Evolutionary conservation across 1,140 invertebrate genomes (phyloP).

Genomic region (Pararge aegeria): DNA sequence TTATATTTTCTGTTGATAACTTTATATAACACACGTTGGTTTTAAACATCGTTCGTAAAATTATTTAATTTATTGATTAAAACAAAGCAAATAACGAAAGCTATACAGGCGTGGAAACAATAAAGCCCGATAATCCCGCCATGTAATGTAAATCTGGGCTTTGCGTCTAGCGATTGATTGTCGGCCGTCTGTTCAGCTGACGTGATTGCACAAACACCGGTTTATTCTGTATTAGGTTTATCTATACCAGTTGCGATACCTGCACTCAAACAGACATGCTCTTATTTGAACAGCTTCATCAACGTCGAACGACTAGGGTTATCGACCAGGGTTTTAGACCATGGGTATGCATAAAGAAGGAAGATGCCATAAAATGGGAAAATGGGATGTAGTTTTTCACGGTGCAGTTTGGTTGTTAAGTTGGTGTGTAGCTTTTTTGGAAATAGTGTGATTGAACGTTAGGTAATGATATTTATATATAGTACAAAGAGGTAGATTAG

Average conservation of each 20-base stretch:
- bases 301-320: not conserved
- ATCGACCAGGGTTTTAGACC: too few species aligned
- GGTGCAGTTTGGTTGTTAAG: too few species aligned
- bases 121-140: not conserved
- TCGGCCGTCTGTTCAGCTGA: constrained; percentile 1
- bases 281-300: not conserved
- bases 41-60: too few species aligned
- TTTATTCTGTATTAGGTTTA: not conserved
- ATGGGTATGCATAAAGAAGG: too few species aligned
- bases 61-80: not conserved
- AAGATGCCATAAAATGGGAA: too few species aligned
- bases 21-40: too few species aligned
- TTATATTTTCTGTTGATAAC: too few species aligned
- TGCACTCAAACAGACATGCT: not conserved
- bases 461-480: too few species aligned
- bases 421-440: too few species aligned
- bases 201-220: not conserved
- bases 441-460: too few species aligned
- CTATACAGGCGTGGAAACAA: constrained; percentile 1
- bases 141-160: constrained; percentile 5
- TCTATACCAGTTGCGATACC: not conserved
- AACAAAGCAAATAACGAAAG: not conserved
- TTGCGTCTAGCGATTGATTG: constrained; percentile 3
- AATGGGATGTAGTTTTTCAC: too few species aligned
- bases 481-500: too few species aligned